Percentiles rank a stretch among this genome's conserved stretches.
Evolutionary conservation across 2,113 vertebrate species (phyloP).

Genomic region (Trichomycterus rosablanca): DNA sequence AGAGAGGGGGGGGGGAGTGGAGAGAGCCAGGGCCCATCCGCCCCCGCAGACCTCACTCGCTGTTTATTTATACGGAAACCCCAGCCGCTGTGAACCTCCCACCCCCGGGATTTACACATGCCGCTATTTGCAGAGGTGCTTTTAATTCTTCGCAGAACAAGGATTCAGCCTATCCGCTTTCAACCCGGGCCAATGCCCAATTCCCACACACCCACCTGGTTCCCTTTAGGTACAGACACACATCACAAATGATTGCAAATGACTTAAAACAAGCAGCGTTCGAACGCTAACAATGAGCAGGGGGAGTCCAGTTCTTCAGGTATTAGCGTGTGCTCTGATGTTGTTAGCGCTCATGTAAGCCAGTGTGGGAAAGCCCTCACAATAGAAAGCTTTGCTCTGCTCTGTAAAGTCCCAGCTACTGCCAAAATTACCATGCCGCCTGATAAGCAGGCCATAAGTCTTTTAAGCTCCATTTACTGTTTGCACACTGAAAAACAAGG

Average conservation of each 20-base stretch:
- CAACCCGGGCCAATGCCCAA: constrained; percentile 30
- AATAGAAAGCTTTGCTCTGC: neutral
- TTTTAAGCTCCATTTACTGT: constrained; percentile 42
- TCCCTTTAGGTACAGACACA: constrained; percentile 16
- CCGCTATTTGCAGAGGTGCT: constrained; percentile 73
- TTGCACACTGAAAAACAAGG: constrained; percentile 42
- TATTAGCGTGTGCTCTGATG: constrained; percentile 21
- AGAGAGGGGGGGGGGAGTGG: too few species aligned
- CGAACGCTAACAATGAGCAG: constrained; percentile 7
- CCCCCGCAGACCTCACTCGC: constrained; percentile 65
- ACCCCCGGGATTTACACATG: constrained; percentile 67
- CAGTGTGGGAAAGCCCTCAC: constrained; percentile 5
- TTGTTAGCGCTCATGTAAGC: constrained; percentile 10
- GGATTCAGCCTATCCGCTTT: constrained; percentile 58
- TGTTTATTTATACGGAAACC: constrained; percentile 78
- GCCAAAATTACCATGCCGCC: constrained; percentile 10
- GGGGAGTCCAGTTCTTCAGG: constrained; percentile 28
- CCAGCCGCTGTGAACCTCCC: constrained; percentile 63
- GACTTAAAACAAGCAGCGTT: constrained; percentile 15
- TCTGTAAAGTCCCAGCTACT: constrained; percentile 11
- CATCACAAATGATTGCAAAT: constrained; percentile 22
- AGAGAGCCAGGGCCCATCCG: constrained; percentile 47
- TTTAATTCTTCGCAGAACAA: constrained; percentile 71
- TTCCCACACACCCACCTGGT: constrained; percentile 48
- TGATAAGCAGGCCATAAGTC: constrained; percentile 38